Base-by-base conservation (phyloP, 2,113 vertebrate species). In the Polypterus bichir region DNA sequence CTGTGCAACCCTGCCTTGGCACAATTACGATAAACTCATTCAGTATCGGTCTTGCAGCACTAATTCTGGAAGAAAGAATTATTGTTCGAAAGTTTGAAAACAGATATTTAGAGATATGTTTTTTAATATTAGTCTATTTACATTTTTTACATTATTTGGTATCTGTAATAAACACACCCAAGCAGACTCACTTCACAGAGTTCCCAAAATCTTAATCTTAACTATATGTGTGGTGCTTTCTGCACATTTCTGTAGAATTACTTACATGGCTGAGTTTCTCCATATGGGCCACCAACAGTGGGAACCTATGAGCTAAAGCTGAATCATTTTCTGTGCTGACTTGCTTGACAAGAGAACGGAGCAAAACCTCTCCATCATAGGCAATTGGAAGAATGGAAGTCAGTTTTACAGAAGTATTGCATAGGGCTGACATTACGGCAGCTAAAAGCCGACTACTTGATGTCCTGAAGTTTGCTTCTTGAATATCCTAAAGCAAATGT, bases 321-420 rank as follows among this genome's bases (percentile, higher is more conserved):
- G 95, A 94, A 75, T 99, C 96, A 2, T 98, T 99, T 79, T 99
- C 96, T 1, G 93, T 99, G 86, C 95, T 98, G 70, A 95, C 92
- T 81, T 98, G 96, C 61, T 98, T 97, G 65, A 94, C 91, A 70
- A 97, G 85, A 0, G 96, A 95, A 45, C 94, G 86, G 52, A 98
- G 77, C 7, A 97, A 71, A 0, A 92, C 91, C 68, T 99, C 96
- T 9, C 96, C 94, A 1, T 99, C 94, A 4, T 97, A 99, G 0
- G 95, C 94, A n/a, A 99, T 97, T 0, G 96, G 96, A 46, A 99
- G 87, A 68, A 99, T 97, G 47, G 96, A 97, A 3, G 93, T 97
- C 73, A 99, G 78, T 71, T 95, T 98, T 4, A 98, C 94, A 0
- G 94, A 97, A 0, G 95, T 96, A 70, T 98, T 92, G 74, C 96